A percentile compares a stretch with the other conserved stretches of the same genome.
Conservation (phyloP, 2,113 vertebrate genomes). For the Kryptolebias marmoratus region DNA sequence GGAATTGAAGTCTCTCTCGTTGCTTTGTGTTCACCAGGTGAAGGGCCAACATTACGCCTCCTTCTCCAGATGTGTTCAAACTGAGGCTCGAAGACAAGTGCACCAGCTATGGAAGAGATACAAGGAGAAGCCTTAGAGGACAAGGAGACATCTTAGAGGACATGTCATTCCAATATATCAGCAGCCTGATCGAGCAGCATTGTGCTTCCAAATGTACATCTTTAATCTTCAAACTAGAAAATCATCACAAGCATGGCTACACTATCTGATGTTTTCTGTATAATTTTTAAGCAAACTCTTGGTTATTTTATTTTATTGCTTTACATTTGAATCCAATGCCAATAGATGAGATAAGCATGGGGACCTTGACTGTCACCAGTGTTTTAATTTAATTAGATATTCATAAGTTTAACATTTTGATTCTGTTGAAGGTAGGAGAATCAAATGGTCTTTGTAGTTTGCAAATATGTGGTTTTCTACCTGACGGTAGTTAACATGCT, state of each 20-base stretch:
- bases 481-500: background rate
- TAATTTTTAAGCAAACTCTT: conserved; percentile 19
- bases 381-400: background rate
- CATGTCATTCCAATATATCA: background rate
- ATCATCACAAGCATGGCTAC: conserved; percentile 36
- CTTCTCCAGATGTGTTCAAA: conserved; percentile 62
- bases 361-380: background rate
- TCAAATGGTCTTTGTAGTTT: background rate
- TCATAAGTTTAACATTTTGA: background rate
- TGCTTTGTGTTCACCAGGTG: conserved; percentile 72
- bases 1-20: background rate
- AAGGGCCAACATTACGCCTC: conserved; percentile 40
- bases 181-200: background rate
- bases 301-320: background rate
- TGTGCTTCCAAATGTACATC: conserved; percentile 5
- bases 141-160: background rate
- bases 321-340: conserved; percentile 1
- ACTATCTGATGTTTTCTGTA: conserved; percentile 9
- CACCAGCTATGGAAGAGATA: conserved; percentile 61
- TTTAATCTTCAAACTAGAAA: background rate
- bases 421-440: background rate
- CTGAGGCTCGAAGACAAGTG: conserved; percentile 53
- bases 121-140: conserved; percentile 50
- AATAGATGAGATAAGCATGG: background rate
- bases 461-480: background rate